A percentile compares a stretch with the other conserved stretches of the same genome.
Evolutionary conservation across 2,797 vertebrate species (phyloP).

Genomic region (Peromyscus attwateri): DNA sequence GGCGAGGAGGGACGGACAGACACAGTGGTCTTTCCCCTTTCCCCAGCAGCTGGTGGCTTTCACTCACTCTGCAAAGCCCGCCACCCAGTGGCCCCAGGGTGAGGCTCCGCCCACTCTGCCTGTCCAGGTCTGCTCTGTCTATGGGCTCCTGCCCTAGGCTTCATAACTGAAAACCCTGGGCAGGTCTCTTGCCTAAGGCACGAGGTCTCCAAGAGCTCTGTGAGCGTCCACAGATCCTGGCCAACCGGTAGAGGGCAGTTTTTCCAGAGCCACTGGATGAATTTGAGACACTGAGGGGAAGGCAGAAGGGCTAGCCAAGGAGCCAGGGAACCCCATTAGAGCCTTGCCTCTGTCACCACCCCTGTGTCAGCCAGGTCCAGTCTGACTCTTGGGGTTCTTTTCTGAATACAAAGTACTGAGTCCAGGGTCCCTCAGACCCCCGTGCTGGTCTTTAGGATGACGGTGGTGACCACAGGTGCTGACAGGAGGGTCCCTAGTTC

Average conservation of each 20-base stretch:
- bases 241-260: not conserved
- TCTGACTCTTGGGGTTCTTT: not conserved
- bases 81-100: not conserved
- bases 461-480: not conserved
- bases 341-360: not conserved
- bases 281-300: not conserved
- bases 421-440: not conserved
- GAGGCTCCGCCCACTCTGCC: not conserved
- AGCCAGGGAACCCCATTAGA: not conserved
- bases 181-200: not conserved
- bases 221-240: accelerated
- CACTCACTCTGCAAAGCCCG: not conserved
- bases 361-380: not conserved
- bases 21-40: slow-evolving; percentile 83
- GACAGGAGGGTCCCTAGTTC: not conserved
- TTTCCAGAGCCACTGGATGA: not conserved
- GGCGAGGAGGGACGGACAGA: slow-evolving; percentile 3
- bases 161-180: accelerated
- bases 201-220: not conserved
- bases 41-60: slow-evolving; percentile 72
- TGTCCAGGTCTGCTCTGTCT: not conserved
- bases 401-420: not conserved
- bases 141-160: not conserved
- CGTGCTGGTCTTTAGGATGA: not conserved
- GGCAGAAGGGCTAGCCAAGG: not conserved